Evolutionary conservation across 2,888 invertebrate species (phyloP).

Genomic region (Mythimna albipuncta): DNA sequence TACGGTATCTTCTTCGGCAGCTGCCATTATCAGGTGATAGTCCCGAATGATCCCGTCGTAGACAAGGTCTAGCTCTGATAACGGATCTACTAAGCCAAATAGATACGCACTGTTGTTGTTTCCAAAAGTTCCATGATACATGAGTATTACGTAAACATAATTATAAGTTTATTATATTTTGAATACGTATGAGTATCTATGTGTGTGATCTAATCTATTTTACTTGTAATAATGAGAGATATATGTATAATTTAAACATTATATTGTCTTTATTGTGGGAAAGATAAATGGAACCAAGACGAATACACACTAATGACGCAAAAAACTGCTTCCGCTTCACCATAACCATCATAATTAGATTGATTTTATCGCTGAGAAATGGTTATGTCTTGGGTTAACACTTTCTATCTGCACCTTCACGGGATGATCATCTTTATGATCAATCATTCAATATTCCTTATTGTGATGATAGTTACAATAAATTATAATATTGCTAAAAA

Average conservation of each 20-base stretch:
- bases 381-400: too few relatives aligned
- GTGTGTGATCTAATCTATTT: too few relatives aligned
- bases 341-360: not conserved
- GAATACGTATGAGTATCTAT: too few relatives aligned
- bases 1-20: constrained; percentile 2
- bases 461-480: not conserved
- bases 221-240: too few relatives aligned
- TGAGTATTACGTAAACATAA: not conserved
- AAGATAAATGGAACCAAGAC: not conserved
- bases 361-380: not conserved
- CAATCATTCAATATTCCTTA: not conserved
- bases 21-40: not conserved
- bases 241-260: not conserved
- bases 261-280: not conserved
- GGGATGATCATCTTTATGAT: not conserved
- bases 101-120: not conserved
- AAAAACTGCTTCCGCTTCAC: not conserved
- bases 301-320: not conserved
- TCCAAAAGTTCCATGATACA: not conserved
- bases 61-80: not conserved
- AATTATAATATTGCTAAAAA: not conserved
- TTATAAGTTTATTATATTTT: too few relatives aligned
- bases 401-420: not conserved
- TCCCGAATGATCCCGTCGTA: not conserved
- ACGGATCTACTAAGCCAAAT: not conserved